These are phyloP conservation scores for Neolamprologus devosi DNA, from an alignment of 2,113 vertebrate species.

Conservation along the genomic window DNA sequence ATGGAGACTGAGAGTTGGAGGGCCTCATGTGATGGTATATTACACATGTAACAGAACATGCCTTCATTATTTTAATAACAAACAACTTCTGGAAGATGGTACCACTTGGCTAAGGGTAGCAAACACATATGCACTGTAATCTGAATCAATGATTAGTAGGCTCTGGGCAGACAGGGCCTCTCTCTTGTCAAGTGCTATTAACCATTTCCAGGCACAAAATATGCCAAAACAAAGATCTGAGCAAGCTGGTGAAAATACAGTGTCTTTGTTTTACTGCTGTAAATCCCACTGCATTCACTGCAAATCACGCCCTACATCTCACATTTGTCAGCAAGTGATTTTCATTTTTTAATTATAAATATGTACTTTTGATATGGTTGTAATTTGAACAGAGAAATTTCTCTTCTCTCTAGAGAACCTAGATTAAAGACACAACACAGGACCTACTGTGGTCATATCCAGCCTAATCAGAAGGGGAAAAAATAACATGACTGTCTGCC, in stretches of 20 bases:
- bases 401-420: background rate
- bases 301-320: background rate
- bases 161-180: background rate
- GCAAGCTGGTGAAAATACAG: background rate
- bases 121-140: background rate
- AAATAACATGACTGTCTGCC: background rate
- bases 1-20: background rate
- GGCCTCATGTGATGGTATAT: background rate
- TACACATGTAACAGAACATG: background rate
- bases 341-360: background rate
- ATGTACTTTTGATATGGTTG: background rate
- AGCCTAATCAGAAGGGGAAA: background rate
- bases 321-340: background rate
- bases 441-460: background rate
- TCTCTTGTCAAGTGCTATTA: background rate
- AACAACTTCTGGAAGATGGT: background rate
- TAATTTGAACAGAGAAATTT: background rate
- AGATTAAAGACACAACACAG: background rate
- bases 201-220: background rate
- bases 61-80: background rate
- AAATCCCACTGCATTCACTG: background rate
- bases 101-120: background rate
- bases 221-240: background rate
- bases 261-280: background rate
- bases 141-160: background rate